phyloP scores from a whole-genome alignment of 2,888 invertebrate genomes.

The Spilarctia lutea region DNA sequence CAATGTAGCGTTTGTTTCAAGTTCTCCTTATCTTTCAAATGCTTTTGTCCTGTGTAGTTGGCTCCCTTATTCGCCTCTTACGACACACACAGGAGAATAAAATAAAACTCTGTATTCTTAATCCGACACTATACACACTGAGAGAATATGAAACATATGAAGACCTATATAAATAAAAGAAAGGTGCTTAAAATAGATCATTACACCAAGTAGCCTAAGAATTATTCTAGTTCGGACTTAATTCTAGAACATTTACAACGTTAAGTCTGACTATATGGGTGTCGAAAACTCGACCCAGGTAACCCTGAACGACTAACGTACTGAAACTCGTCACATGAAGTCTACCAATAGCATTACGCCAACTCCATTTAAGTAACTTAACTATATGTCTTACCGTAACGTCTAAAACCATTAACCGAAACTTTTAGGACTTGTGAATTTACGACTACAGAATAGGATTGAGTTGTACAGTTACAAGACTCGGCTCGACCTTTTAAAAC shows the following conservation, averaged over 20 bases:
- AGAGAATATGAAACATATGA: no score
- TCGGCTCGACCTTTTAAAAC: neutral
- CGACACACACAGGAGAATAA: neutral
- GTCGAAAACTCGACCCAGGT: conserved; percentile 1
- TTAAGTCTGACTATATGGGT: conserved; percentile 8
- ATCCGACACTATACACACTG: no score
- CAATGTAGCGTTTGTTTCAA: no score
- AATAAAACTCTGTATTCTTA: no score
- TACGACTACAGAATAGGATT: neutral
- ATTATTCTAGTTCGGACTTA: neutral
- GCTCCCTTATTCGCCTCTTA: no score
- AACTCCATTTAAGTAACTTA: conserved; percentile 8
- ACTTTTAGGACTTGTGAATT: neutral
- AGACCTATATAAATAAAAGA: neutral
- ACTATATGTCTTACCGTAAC: neutral
- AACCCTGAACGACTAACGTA: no score
- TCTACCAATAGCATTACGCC: conserved; percentile 6
- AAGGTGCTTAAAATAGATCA: neutral
- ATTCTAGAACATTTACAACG: neutral
- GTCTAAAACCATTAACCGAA: neutral
- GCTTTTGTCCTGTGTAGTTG: no score
- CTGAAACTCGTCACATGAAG: conserved; percentile 6
- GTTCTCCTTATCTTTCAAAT: no score
- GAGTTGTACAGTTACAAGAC: neutral
- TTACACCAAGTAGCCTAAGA: neutral